Evolutionary conservation across 2,113 vertebrate species (phyloP), one percentile per base, ranked within the genome.

Genomic region (Corythornis vintsioides): DNA sequence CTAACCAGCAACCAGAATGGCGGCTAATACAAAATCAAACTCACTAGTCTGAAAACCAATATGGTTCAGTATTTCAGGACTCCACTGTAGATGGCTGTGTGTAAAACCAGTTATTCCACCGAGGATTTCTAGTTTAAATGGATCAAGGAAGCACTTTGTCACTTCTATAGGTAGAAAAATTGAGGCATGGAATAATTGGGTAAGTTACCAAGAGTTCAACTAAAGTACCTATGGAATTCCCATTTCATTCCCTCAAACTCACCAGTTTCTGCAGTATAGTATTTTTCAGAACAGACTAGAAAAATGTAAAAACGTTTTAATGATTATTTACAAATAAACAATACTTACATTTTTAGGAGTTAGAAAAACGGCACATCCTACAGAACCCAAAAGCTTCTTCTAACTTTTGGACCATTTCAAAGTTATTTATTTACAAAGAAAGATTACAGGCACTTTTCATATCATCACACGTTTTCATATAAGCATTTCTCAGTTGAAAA

Each of bases 281-380:
- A 76, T 79, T 85, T 91, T 79, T 29, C 86, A 79, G 43, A 92
- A 59, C 28, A 67, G 64, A 89, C 24, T 10, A 89, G 35, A 80
- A 64, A 94, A 94, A 80, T 3, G 3, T 85, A 87, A 67, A 91
- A 77, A 94, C 28, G 15, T 29, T 96, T 96, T 96, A 96, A 96
- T 96, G 64, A 56, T 38, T 20, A 89, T 91, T 94, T 92, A 96
- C 87, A 96, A 94, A 95, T 94, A 94, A 96, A 96, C 96, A 96
- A 43, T 89, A 96, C 73, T 92, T 96, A 96, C 91, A 96, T 38
- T 91, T 91, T 87, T 42, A 85, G 31, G 59, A 85, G 19, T 89
- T 92, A 94, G 48, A 91, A 94, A 87, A 93, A 43, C 2, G 1
- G 70, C 38, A 82, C 21, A 76, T 53, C 22, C 28, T 63, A 38